Percentiles rank a stretch among this genome's conserved stretches.
phyloP scores from a whole-genome alignment of 2,888 invertebrate species.

The Portevinia maculata region DNA sequence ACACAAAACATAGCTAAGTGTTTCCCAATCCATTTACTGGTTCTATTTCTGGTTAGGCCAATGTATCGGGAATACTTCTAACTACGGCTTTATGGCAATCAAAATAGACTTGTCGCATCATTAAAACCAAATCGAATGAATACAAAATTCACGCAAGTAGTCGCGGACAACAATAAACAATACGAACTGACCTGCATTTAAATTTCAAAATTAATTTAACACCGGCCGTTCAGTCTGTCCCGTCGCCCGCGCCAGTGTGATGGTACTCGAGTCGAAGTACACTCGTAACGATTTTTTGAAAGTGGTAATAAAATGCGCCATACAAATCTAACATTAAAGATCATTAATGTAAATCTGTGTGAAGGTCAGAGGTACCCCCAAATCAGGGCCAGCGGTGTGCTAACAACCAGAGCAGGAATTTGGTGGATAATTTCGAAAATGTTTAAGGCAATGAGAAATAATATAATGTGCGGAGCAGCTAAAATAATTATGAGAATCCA shows the following conservation, averaged over 20 bases:
- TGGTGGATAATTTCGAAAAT: constrained; percentile 14
- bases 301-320: constrained; percentile 37
- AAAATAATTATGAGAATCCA: constrained; percentile 1
- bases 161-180: constrained; percentile 8
- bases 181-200: constrained; percentile 50
- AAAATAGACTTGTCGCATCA: neutral
- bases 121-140: constrained; percentile 5
- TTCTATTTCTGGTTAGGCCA: constrained; percentile 13
- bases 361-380: constrained; percentile 56
- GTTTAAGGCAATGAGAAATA: constrained; percentile 1
- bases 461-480: too few relatives aligned
- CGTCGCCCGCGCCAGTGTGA: neutral
- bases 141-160: constrained; percentile 12
- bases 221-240: neutral
- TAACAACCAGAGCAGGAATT: constrained; percentile 10
- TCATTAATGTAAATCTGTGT: constrained; percentile 58
- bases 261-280: constrained; percentile 2
- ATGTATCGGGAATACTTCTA: neutral
- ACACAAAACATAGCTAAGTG: neutral
- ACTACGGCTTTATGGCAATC: constrained; percentile 9
- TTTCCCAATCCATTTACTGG: neutral
- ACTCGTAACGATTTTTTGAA: constrained; percentile 2
- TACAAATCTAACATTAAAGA: constrained; percentile 20
- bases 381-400: neutral
- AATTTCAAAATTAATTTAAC: constrained; percentile 53